Evolutionary conservation across 2,888 invertebrate genomes (phyloP).

Genomic region (Pandemis heparana): DNA sequence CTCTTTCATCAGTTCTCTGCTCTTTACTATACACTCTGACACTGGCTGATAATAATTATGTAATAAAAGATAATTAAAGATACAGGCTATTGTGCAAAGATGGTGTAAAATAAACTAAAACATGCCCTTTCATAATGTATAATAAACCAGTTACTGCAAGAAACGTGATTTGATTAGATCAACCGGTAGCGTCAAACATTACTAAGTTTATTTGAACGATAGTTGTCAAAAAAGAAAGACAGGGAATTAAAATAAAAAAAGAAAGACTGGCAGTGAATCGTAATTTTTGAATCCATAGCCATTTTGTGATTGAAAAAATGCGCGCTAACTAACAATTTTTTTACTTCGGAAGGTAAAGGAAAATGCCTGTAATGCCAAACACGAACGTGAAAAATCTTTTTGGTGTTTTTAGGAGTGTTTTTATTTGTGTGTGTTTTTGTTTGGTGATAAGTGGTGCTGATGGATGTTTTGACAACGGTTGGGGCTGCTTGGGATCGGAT

Average conservation of each 20-base stretch:
- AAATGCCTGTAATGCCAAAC: slow-evolving; percentile 43
- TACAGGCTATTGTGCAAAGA: slow-evolving; percentile 41
- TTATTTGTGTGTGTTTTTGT: slow-evolving; percentile 60
- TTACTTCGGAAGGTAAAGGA: slow-evolving; percentile 14
- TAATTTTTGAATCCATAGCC: slow-evolving; percentile 12
- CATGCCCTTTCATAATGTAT: slow-evolving; percentile 56
- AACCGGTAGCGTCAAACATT: slow-evolving; percentile 40
- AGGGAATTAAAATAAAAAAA: slow-evolving; percentile 10
- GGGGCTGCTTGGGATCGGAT: slow-evolving; percentile 70
- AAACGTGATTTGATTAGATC: slow-evolving; percentile 71
- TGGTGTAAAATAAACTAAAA: slow-evolving; percentile 51
- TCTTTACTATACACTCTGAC: no score
- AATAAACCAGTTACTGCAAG: slow-evolving; percentile 31
- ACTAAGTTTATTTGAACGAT: slow-evolving; percentile 16
- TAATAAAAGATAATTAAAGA: slow-evolving; percentile 25
- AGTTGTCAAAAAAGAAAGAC: slow-evolving; percentile 26
- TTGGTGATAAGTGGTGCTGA: slow-evolving; percentile 50
- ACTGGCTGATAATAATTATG: slow-evolving; percentile 22
- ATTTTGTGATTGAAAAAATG: slow-evolving; percentile 44
- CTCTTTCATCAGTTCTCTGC: no score
- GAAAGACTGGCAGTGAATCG: not conserved
- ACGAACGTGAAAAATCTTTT: slow-evolving; percentile 53
- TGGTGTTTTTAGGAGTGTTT: slow-evolving; percentile 51
- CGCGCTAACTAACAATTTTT: slow-evolving; percentile 27
- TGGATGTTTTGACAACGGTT: slow-evolving; percentile 55